These are phyloP conservation scores for Microcebus ravelobensis DNA, from an alignment of 2,113 vertebrate genomes.

Conservation along the genomic window DNA sequence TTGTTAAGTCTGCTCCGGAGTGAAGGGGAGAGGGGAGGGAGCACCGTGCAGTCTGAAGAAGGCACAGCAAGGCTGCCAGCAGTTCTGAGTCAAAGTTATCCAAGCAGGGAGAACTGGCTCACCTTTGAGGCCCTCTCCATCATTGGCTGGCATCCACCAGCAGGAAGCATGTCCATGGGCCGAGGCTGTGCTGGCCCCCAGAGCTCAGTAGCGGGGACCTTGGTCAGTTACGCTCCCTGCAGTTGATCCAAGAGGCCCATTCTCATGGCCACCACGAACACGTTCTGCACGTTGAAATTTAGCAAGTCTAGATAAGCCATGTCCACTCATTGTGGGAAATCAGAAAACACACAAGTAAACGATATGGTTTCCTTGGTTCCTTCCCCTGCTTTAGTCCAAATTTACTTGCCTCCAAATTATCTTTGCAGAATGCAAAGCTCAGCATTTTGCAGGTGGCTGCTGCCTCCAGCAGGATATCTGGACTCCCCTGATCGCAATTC, in stretches of 20 bases:
- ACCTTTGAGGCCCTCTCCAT: neutral
- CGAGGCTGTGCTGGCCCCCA: neutral
- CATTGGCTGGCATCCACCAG: neutral
- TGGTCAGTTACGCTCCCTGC: neutral
- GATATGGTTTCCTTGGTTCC: fast-evolving
- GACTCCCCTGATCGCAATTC: neutral
- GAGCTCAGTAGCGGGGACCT: neutral
- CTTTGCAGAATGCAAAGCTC: neutral
- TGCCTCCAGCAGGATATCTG: neutral
- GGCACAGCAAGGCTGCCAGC: fast-evolving
- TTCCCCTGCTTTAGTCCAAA: neutral
- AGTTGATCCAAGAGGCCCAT: neutral
- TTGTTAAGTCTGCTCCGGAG: neutral
- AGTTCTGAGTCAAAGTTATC: neutral
- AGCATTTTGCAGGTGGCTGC: too few species aligned
- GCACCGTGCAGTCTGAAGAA: neutral
- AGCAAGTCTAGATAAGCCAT: neutral
- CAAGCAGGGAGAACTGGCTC: neutral
- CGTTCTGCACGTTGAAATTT: neutral
- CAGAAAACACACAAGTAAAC: neutral
- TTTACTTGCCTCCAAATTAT: neutral
- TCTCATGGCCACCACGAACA: neutral
- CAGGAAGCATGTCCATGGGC: neutral
- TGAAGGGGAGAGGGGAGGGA: neutral
- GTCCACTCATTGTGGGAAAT: neutral